Base-by-base conservation (phyloP, 2,888 invertebrate genomes). In the Homarus gammarus region DNA sequence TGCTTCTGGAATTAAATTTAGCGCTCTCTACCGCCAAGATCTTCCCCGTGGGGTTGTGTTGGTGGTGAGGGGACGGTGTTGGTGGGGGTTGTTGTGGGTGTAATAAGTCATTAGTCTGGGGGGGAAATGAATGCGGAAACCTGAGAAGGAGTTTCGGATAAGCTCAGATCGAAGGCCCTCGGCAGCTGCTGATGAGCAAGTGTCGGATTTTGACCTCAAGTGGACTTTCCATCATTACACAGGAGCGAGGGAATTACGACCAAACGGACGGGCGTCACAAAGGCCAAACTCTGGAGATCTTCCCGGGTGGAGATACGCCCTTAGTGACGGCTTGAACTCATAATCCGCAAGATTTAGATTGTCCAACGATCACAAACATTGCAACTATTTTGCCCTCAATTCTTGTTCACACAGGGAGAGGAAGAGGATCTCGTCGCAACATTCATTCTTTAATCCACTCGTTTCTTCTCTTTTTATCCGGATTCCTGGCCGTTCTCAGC, bases 161-260 rank as follows among this genome's bases (percentile, higher is more conserved):
- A 87, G 87, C 87, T 79, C 81, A 87, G 87, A 87, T 87, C 87
- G 87, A 87, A 87, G 87, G 87, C 87, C 87, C 87, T 72, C 81
- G 87, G 81, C 87, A 87, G 87, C 87, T 87, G 87, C 87, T 87
- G 87, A 87, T 87, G 87, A 87, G 87, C 87, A 87, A 87, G 87
- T 87, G 87, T 87, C 87, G 87, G 87, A 87, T 87, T 87, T 81
- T 87, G 87, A 87, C 81, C 87, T 81, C 87, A 87, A 87, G 87
- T 87, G 87, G 87, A 87, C 87, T 87, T 81, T 87, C 79, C 87
- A 81, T 87, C 87, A 87, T 79, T 70, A 40, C 61, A 1, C 73
- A 15, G 22, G 38, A 27, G n/a, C 61, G 81, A 1, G 87, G 56
- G 73, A 87, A 38, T 79, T 38, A 27, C 87, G 81, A 31, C 81